phyloP scores from a whole-genome alignment of 2,797 vertebrate species.

The Hyperoplus lanceolatus region DNA sequence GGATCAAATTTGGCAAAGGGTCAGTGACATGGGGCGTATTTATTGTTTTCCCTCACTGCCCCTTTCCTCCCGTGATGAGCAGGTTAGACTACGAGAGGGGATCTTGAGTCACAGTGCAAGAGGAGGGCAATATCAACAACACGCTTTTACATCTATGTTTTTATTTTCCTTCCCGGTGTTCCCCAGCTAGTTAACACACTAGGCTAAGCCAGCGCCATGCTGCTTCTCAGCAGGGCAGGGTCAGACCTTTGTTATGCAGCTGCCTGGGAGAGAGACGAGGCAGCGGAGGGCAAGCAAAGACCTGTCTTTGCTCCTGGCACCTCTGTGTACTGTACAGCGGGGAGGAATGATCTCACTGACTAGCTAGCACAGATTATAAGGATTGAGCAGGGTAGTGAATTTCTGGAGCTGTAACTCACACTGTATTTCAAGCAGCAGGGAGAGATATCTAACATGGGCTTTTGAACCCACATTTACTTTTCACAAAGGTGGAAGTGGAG shows the following conservation, averaged over 20 bases:
- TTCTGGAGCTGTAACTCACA: slow-evolving; percentile 22
- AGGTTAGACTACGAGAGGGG: slow-evolving; percentile 56
- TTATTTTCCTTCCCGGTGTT: slow-evolving; percentile 53
- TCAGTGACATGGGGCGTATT: slow-evolving; percentile 58
- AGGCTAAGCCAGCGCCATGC: slow-evolving; percentile 45
- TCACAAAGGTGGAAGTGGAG: too few relatives aligned
- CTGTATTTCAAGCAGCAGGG: slow-evolving; percentile 20
- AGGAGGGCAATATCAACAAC: slow-evolving; percentile 70
- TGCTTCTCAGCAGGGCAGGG: slow-evolving; percentile 77
- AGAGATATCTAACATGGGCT: too few relatives aligned
- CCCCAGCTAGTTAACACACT: slow-evolving; percentile 52
- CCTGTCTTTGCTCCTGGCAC: slow-evolving; percentile 74
- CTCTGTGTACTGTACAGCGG: slow-evolving; percentile 54
- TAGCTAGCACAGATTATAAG: slow-evolving; percentile 41
- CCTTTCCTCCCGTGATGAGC: slow-evolving; percentile 59
- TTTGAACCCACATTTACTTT: too few relatives aligned
- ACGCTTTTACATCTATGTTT: slow-evolving; percentile 45
- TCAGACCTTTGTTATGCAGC: slow-evolving; percentile 71
- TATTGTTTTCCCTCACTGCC: slow-evolving; percentile 56
- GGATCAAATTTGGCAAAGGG: slow-evolving; percentile 68
- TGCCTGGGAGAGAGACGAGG: slow-evolving; percentile 67
- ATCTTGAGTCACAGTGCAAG: slow-evolving; percentile 69
- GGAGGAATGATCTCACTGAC: slow-evolving; percentile 62
- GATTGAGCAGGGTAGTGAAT: slow-evolving; percentile 29
- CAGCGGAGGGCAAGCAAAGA: slow-evolving; percentile 81